Base-by-base conservation (phyloP, 2,888 invertebrate genomes). In the Melanargia galathea region DNA sequence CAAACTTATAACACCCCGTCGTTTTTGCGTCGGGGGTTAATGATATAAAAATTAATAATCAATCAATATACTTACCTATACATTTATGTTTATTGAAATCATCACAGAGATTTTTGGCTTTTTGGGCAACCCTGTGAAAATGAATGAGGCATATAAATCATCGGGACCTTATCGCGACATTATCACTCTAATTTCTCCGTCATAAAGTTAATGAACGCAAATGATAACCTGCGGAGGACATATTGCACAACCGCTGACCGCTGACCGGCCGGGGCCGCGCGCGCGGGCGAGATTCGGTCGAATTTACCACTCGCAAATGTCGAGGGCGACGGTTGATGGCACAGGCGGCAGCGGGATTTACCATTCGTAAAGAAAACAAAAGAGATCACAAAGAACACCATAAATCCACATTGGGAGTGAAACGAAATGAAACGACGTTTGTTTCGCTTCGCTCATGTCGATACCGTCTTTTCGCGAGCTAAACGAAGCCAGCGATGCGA, bases 301-400 rank as follows among this genome's bases (percentile, higher is more conserved):
- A 81, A 79, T 78, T 77, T 73, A 78, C 78, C 79, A 75, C 71
- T 73, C 70, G 75, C 77, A 82, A 83, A 84, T 84, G 83, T 82
- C 82, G 82, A 81, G 82, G 82, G 74, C 78, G 66, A 18, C 20
- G 65, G 69, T 10, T 10, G 61, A 73, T 70, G 67, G 22, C 24
- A 68, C 11, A 55, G 67, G 73, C 70, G 69, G 8, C 0, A 68
- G 75, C 73, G 73, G 43, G 18, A 30, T n/a, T n/a, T n/a, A 55
- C 16, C 20, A 22, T 22, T 20, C 1, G 20, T 2, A 5, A 30
- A 3, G n/a, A n/a, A n/a, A n/a, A n/a, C n/a, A n/a, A n/a, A n/a
- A n/a, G n/a, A n/a, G n/a, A n/a, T n/a, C n/a, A n/a, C n/a, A n/a
- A n/a, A n/a, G n/a, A 30, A 30, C 30, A 6, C 26, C 26, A 26